Percentiles rank a stretch among this genome's conserved stretches.
Evolutionary conservation across 2,113 vertebrate genomes (phyloP).

Genomic region (Ceyx melanurus): DNA sequence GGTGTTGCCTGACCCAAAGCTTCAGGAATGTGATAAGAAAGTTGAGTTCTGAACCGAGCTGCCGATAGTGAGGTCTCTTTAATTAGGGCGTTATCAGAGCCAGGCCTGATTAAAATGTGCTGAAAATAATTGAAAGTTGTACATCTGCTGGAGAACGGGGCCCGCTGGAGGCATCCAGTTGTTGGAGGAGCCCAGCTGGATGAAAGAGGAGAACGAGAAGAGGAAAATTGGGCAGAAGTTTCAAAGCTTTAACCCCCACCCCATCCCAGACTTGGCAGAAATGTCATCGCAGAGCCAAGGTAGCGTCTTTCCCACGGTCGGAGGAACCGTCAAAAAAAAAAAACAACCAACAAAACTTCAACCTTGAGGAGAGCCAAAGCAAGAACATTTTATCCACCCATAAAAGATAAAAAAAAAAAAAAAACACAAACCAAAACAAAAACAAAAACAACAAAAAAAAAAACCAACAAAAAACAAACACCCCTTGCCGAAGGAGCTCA

Average conservation of each 20-base stretch:
- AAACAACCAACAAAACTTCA: neutral
- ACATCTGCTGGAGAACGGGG: slow-evolving; percentile 53
- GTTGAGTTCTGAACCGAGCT: slow-evolving; percentile 46
- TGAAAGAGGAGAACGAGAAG: neutral
- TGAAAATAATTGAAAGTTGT: slow-evolving; percentile 70
- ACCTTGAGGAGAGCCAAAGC: slow-evolving; percentile 65
- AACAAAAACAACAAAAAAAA: neutral
- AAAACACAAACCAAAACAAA: too few relatives aligned
- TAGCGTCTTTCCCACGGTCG: slow-evolving; percentile 78
- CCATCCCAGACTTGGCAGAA: slow-evolving; percentile 54
- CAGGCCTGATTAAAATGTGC: slow-evolving; percentile 69
- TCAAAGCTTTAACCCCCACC: slow-evolving; percentile 44
- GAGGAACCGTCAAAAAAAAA: neutral
- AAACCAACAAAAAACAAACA: neutral
- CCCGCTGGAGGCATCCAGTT: slow-evolving; percentile 32
- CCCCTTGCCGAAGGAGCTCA: neutral
- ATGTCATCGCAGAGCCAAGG: slow-evolving; percentile 64
- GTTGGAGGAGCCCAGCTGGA: slow-evolving; percentile 52
- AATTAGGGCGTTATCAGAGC: slow-evolving; percentile 75
- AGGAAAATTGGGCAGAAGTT: slow-evolving; percentile 22
- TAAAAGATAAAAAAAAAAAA: neutral
- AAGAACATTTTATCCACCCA: neutral
- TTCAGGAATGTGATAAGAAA: slow-evolving; percentile 68
- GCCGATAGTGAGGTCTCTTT: slow-evolving; percentile 63
- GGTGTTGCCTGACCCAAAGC: slow-evolving; percentile 60